A percentile compares a stretch with the other conserved stretches of the same genome.
phyloP scores from a whole-genome alignment of 1,140 invertebrate genomes.

The Drosophila azteca region DNA sequence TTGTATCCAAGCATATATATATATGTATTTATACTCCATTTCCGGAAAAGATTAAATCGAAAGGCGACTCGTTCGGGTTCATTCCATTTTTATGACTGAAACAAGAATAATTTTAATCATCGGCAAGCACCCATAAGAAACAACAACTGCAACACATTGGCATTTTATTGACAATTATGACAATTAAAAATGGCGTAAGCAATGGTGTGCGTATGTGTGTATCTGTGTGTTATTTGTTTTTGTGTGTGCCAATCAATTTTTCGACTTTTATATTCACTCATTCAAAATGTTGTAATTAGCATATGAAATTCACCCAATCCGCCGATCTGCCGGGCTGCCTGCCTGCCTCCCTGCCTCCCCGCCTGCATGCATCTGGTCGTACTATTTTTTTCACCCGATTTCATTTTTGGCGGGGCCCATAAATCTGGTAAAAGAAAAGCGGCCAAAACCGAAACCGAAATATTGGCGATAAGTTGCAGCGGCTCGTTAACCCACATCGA shows the following conservation, averaged over 20 bases:
- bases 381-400: slow-evolving; percentile 23
- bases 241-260: slow-evolving; percentile 76
- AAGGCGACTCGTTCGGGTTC: slow-evolving; percentile 9
- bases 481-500: slow-evolving; percentile 64
- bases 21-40: background rate
- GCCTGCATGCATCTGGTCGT: background rate
- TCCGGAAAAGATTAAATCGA: background rate
- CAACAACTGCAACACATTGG: slow-evolving; percentile 39
- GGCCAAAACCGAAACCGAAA: slow-evolving; percentile 42
- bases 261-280: slow-evolving; percentile 80
- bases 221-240: slow-evolving; percentile 35
- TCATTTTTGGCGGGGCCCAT: slow-evolving; percentile 53
- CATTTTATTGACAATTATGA: slow-evolving; percentile 68
- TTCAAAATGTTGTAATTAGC: slow-evolving; percentile 73
- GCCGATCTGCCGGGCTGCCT: slow-evolving; percentile 34
- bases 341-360: background rate
- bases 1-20: slow-evolving; percentile 7
- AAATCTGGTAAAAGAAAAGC: slow-evolving; percentile 31
- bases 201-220: background rate
- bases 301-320: slow-evolving; percentile 29
- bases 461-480: slow-evolving; percentile 67
- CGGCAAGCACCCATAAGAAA: slow-evolving; percentile 49
- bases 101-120: slow-evolving; percentile 60
- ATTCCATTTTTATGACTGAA: slow-evolving; percentile 39
- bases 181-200: slow-evolving; percentile 59